Evolutionary conservation across 2,888 invertebrate species (phyloP), one percentile per base, ranked within the genome.

Genomic region (Yponomeuta evonymella): DNA sequence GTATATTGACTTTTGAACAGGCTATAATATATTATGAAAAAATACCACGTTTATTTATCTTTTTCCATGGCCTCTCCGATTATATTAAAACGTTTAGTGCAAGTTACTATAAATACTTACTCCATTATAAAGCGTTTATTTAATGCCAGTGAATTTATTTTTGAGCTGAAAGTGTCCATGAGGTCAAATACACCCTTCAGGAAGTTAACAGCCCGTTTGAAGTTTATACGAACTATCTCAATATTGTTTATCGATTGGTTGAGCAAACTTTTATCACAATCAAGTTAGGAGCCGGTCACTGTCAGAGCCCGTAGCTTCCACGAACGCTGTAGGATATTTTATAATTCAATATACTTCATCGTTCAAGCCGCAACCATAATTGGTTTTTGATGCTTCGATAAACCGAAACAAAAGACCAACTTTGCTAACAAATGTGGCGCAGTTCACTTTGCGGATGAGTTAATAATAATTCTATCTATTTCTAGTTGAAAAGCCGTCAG

Each of bases 331-430:
- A 70, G 71, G 70, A 75, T 70, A 73, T 73, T 75, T 76, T 74
- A 75, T 75, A 75, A 78, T 76, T 76, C 72, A 75, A 74, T 70
- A 73, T 73, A 30, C 73, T 72, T 75, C 76, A 75, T 75, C 68
- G 67, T 71, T 72, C 65, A 74, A 73, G 75, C 76, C 75, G 73
- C 70, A 74, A 68, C 73, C 72, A 71, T 76, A 77, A 78, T 77
- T 77, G 74, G 73, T 75, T 78, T 78, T 76, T 75, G 76, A 75
- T 75, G 75, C 33, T 36, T 71, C 75, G 75, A 76, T 77, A 74
- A 76, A 76, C 73, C 74, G 71, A 73, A 76, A 74, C 74, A 72
- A 74, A 75, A 74, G 71, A 72, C 72, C 72, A 74, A 78, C 76
- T 75, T 74, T 75, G 73, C 75, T 73, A 63, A 62, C 29, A 23